These are phyloP conservation scores for Halictus quadricinctus DNA, from an alignment of 2,888 invertebrate species.

Conservation along the genomic window DNA sequence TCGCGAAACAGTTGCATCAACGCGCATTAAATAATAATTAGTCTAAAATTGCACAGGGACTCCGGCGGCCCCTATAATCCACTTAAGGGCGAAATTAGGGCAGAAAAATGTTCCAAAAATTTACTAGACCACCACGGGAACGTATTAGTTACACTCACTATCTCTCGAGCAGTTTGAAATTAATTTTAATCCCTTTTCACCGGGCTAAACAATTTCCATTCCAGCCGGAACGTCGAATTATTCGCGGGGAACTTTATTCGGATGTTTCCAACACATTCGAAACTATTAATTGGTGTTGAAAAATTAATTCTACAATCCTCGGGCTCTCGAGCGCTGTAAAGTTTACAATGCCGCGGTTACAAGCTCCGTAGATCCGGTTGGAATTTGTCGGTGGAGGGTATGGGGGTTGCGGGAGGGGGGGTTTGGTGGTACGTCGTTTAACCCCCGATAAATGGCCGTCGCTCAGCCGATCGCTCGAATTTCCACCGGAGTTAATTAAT, in stretches of 20 bases:
- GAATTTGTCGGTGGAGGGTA: neutral
- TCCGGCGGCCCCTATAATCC: neutral
- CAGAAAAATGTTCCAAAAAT: neutral
- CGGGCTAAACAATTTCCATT: neutral
- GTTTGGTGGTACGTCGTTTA: neutral
- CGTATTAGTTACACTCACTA: neutral
- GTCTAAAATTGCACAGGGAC: neutral
- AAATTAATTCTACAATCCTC: neutral
- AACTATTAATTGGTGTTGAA: neutral
- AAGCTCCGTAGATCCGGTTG: neutral
- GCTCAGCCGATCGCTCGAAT: slow-evolving; percentile 15
- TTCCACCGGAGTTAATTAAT: slow-evolving; percentile 30
- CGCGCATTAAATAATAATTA: neutral
- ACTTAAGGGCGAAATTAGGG: neutral
- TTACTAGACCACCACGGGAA: neutral
- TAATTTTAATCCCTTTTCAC: neutral
- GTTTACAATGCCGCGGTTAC: neutral
- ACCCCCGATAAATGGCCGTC: slow-evolving; percentile 19
- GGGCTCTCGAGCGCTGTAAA: neutral
- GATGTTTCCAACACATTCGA: neutral
- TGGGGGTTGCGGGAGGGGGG: too few species aligned
- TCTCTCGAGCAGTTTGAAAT: neutral
- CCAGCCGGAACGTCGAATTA: neutral
- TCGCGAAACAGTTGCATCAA: neutral
- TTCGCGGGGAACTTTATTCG: neutral